Conservation (phyloP, 1,140 invertebrate genomes). For the Harpegnathos saltator region DNA sequence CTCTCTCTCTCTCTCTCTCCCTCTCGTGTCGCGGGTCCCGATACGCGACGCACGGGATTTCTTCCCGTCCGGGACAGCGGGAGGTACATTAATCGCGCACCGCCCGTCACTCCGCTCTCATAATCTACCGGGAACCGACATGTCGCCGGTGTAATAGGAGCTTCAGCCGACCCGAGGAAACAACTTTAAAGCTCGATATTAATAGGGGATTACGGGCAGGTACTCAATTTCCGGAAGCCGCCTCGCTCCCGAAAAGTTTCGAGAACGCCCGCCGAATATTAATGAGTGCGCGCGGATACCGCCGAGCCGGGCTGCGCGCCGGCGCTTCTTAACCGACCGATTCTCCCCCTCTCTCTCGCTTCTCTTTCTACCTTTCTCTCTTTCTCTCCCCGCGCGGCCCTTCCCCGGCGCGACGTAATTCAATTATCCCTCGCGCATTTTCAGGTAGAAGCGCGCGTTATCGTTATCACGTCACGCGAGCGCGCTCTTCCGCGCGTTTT, state of each 20-base stretch:
- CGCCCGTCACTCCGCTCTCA: constrained; percentile 61
- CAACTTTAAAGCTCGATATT: constrained; percentile 76
- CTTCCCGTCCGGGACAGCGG: constrained; percentile 61
- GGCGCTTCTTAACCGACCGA: constrained; percentile 40
- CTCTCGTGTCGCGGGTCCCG: too few relatives aligned
- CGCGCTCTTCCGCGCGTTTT: not conserved
- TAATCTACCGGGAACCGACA: constrained; percentile 61
- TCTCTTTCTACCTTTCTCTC: not conserved
- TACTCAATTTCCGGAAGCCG: constrained; percentile 69
- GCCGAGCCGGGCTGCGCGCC: constrained; percentile 1
- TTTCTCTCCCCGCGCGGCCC: fast-evolving
- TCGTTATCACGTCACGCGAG: not conserved
- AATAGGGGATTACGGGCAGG: constrained; percentile 72
- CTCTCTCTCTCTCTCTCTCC: too few relatives aligned
- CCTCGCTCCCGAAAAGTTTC: constrained; percentile 66
- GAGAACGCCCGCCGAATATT: constrained; percentile 63
- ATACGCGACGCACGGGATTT: constrained; percentile 61
- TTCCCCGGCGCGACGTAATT: constrained; percentile 2
- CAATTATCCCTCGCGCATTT: constrained; percentile 5
- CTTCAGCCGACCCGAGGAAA: constrained; percentile 61
- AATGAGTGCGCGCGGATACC: constrained; percentile 62
- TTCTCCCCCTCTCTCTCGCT: not conserved
- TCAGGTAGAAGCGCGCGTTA: not conserved
- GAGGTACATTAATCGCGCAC: constrained; percentile 65
- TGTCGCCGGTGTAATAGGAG: constrained; percentile 57